Conservation (phyloP, 2,888 invertebrate genomes). For the Metallyticus violacea region DNA sequence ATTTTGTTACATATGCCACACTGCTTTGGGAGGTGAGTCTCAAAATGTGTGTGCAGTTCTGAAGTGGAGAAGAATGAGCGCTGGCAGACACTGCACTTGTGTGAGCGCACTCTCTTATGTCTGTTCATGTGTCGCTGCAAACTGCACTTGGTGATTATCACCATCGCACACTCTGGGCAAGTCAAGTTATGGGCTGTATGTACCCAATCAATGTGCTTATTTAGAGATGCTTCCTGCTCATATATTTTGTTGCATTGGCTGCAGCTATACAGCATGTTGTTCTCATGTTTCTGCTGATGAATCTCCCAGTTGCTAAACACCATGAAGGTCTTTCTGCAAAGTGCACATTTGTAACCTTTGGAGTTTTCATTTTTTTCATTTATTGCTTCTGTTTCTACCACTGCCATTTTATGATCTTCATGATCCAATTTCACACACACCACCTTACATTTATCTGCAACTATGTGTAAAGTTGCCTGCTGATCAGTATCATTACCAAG, state of each 20-base stretch:
- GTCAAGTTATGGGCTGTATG: not conserved
- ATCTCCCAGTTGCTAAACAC: not conserved
- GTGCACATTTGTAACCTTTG: not conserved
- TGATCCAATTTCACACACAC: too few species aligned
- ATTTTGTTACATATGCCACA: not conserved
- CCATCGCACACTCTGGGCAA: not conserved
- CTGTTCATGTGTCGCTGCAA: not conserved
- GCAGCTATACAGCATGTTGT: not conserved
- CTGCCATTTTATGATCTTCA: not conserved
- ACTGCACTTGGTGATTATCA: not conserved
- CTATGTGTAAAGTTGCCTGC: too few species aligned
- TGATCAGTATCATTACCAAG: too few species aligned
- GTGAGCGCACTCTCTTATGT: not conserved
- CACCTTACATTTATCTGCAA: too few species aligned
- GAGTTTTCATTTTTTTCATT: not conserved
- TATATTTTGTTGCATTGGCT: not conserved
- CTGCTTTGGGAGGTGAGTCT: not conserved
- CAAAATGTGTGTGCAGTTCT: not conserved
- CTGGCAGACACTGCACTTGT: not conserved
- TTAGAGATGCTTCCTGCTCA: not conserved
- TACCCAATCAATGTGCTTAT: not conserved
- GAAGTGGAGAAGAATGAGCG: not conserved
- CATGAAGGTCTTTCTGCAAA: not conserved
- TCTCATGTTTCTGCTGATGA: not conserved
- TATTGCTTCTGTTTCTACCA: not conserved